Conservation (phyloP, 2,888 invertebrate genomes). For the Leptarthrus brevirostris region DNA sequence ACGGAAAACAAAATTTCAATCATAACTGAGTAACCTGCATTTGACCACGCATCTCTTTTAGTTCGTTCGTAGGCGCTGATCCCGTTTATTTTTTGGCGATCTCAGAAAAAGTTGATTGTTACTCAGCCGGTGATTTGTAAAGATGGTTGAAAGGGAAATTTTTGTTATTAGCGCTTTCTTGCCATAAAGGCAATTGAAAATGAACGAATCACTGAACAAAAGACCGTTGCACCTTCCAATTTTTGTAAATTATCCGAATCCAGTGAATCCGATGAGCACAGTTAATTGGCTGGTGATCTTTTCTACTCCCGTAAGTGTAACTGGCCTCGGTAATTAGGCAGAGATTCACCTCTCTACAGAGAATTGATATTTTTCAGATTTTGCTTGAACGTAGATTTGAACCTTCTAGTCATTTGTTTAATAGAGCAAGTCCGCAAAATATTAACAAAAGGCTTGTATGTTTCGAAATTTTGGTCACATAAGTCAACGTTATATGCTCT, state of each 20-base stretch:
- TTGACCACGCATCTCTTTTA: neutral
- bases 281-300: conserved; percentile 3
- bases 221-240: conserved; percentile 1
- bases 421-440: conserved; percentile 6
- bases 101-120: neutral
- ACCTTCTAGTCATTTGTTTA: neutral
- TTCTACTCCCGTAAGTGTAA: neutral
- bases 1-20: neutral
- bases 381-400: neutral
- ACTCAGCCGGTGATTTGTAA: neutral
- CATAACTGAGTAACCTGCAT: neutral
- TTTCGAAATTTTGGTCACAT: neutral
- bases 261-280: neutral
- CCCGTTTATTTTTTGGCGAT: neutral
- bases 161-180: neutral
- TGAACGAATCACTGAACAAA: neutral
- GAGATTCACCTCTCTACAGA: conserved; percentile 9
- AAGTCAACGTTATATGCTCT: no score
- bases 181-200: neutral
- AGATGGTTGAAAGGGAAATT: neutral
- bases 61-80: neutral
- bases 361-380: neutral
- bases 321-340: neutral
- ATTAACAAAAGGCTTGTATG: neutral
- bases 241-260: conserved; percentile 1